Conservation (phyloP, 2,797 vertebrate genomes). For the Sciaenops ocellatus region DNA sequence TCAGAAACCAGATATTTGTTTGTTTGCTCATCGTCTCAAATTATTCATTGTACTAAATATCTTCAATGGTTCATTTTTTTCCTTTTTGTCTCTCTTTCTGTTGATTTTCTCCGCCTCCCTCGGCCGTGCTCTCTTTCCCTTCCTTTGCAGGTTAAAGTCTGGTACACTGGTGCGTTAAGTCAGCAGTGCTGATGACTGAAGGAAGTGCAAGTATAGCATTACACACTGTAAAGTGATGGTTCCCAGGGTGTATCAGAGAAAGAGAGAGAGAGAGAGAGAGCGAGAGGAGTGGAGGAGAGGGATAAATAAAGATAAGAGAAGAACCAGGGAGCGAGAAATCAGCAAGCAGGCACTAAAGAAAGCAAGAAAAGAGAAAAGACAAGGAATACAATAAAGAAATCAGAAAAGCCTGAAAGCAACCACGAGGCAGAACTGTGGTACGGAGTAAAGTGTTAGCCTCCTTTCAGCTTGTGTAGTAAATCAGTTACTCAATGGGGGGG, state of each 20-base stretch:
- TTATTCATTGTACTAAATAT: too few species aligned
- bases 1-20: too few species aligned
- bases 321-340: neutral
- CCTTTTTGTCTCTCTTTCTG: neutral
- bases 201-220: neutral
- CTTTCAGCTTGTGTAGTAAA: constrained; percentile 41
- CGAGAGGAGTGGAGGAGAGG: neutral
- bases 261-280: too few species aligned
- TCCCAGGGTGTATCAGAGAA: constrained; percentile 2
- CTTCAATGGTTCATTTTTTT: too few species aligned
- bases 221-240: neutral
- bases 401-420: constrained; percentile 35
- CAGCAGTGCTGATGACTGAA: constrained; percentile 9
- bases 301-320: constrained; percentile 30
- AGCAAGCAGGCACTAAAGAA: constrained; percentile 11
- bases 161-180: neutral
- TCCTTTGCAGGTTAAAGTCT: neutral
- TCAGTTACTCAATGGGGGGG: constrained; percentile 42
- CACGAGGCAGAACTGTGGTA: neutral
- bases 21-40: too few species aligned
- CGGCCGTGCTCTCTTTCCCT: neutral
- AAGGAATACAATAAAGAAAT: constrained; percentile 24
- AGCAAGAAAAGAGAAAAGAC: neutral
- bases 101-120: neutral
- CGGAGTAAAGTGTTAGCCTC: constrained; percentile 6